A percentile compares a stretch with the other conserved stretches of the same genome.
Evolutionary conservation across 2,888 invertebrate genomes (phyloP).

Genomic region (Parnassius glacialis): DNA sequence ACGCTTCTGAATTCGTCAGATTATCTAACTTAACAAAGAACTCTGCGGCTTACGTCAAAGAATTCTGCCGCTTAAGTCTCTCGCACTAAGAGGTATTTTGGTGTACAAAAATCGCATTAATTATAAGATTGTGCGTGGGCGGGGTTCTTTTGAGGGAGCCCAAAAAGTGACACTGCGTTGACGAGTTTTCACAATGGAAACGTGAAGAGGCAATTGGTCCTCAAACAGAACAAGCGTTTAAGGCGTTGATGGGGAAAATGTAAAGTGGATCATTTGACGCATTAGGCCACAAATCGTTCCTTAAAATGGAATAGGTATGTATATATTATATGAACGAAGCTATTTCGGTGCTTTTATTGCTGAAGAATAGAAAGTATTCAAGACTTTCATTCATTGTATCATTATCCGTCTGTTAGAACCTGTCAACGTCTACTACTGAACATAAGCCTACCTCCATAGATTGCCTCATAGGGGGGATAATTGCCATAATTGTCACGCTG

Average conservation of each 20-base stretch:
- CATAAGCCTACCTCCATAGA: too few species aligned
- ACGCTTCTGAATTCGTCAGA: constrained; percentile 50
- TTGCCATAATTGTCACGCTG: too few species aligned
- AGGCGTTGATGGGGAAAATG: constrained; percentile 45
- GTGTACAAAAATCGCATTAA: constrained; percentile 33
- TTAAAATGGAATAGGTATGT: too few species aligned
- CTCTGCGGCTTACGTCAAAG: constrained; percentile 33
- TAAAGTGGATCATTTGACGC: not conserved
- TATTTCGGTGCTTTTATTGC: too few species aligned
- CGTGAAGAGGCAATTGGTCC: constrained; percentile 68
- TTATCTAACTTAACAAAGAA: constrained; percentile 44
- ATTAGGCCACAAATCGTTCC: not conserved
- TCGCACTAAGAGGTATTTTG: constrained; percentile 39
- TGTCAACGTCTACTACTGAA: too few species aligned
- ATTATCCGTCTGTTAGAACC: too few species aligned
- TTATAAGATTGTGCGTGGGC: constrained; percentile 35
- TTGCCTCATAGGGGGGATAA: too few species aligned
- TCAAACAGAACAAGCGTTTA: constrained; percentile 62
- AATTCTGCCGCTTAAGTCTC: constrained; percentile 33
- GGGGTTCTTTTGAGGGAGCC: constrained; percentile 49
- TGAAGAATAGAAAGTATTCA: too few species aligned
- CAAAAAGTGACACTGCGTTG: constrained; percentile 58
- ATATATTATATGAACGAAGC: too few species aligned
- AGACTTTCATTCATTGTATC: too few species aligned
- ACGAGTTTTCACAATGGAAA: constrained; percentile 56